Evolutionary conservation across 2,888 invertebrate genomes (phyloP), one percentile per base, ranked within the genome.

Genomic region (Mythimna albipuncta): DNA sequence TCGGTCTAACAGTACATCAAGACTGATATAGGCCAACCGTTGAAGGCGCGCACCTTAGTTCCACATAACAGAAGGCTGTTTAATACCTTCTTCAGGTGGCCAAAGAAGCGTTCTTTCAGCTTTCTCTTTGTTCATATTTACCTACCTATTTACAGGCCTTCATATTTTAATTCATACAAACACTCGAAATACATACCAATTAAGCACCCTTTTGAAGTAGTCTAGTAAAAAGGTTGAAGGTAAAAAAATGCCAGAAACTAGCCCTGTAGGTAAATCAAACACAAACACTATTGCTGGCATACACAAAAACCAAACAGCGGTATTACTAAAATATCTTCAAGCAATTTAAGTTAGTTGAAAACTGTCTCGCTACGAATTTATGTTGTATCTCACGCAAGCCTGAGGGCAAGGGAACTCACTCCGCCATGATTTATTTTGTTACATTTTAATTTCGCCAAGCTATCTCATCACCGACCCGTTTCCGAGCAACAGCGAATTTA

Each of bases 401-500:
- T 65, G 52, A 66, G 87, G 85, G 85, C 78, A 81, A 82, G 77
- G 82, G 78, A 72, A 79, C 83, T 85, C 87, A 82, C 84, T 85
- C 83, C 81, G 72, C 85, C 91, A 90, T 88, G 89, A 89, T 90
- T 91, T 90, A 92, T 92, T 91, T 86, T 86, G 91, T 92, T 92
- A 92, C 90, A 88, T 92, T 92, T 92, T 92, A 92, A 92, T 92
- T 92, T 92, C 85, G 87, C 86, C 87, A 85, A 87, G 91, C 91
- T 90, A 90, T 91, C 91, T 90, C 91, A 92, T 92, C 91, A 87
- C 83, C 82, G 73, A 78, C 75, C 80, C 74, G 85, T 83, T 87
- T 86, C 84, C 85, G 84, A 84, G 84, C 82, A 72, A 77, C 75
- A 78, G 77, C 67, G 72, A 85, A 88, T 88, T 88, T 88, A 88